These are phyloP conservation scores for Rhyacophila brunnea DNA, from an alignment of 1,140 invertebrate species.

Conservation along the genomic window DNA sequence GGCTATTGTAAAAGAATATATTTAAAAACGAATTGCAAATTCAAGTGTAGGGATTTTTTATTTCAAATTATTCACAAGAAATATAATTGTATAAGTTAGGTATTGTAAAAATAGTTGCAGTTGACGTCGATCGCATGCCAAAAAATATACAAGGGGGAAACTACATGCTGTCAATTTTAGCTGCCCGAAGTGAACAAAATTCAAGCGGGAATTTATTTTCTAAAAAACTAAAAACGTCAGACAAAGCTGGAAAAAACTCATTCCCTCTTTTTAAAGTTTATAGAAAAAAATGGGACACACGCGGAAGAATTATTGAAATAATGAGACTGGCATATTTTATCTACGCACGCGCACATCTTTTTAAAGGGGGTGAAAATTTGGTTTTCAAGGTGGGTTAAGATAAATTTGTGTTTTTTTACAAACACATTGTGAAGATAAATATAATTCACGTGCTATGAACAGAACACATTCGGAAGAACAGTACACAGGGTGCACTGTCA, in stretches of 20 bases:
- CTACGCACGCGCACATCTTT: slow-evolving; percentile 32
- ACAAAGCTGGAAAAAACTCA: slow-evolving; percentile 22
- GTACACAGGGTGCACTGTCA: slow-evolving; percentile 4
- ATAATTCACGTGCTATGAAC: slow-evolving; percentile 9
- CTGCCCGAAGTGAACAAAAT: slow-evolving; percentile 11
- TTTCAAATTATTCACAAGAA: slow-evolving; percentile 12
- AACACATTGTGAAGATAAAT: slow-evolving; percentile 3
- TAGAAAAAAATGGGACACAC: slow-evolving; percentile 23
- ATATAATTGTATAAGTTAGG: slow-evolving; percentile 13
- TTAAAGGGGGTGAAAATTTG: slow-evolving; percentile 23
- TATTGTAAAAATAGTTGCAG: slow-evolving; percentile 23
- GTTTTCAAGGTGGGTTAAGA: slow-evolving; percentile 13
- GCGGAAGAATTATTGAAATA: slow-evolving; percentile 31
- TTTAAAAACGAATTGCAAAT: slow-evolving; percentile 15
- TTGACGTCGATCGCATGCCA: slow-evolving; percentile 23
- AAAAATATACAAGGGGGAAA: slow-evolving; percentile 19
- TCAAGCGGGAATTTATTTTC: slow-evolving; percentile 6
- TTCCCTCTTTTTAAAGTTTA: slow-evolving; percentile 28
- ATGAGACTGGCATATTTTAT: slow-evolving; percentile 32
- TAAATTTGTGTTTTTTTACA: slow-evolving; percentile 22
- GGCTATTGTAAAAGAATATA: background rate
- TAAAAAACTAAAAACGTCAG: slow-evolving; percentile 24
- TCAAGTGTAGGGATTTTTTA: background rate
- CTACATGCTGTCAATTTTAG: slow-evolving; percentile 7
- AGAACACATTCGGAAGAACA: background rate